Conservation (phyloP, 2,113 vertebrate species). For the Polypterus bichir region DNA sequence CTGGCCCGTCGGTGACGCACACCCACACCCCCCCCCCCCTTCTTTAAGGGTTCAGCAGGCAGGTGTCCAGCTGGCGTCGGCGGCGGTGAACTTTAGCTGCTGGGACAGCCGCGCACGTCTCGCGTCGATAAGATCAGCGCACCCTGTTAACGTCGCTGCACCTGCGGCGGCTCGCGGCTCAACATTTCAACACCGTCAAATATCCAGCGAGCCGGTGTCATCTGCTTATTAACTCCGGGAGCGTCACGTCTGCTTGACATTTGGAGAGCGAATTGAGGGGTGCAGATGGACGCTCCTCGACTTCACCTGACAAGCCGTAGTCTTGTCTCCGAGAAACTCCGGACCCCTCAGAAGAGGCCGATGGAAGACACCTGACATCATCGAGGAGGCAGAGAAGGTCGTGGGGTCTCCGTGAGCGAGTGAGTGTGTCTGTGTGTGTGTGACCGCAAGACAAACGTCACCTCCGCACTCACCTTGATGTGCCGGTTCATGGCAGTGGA, state of each 20-base stretch:
- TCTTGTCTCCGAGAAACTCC: too few species aligned
- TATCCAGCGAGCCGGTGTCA: slow-evolving; percentile 30
- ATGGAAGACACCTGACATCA: too few species aligned
- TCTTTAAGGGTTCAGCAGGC: neutral
- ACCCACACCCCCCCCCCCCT: too few species aligned
- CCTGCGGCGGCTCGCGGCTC: slow-evolving; percentile 46
- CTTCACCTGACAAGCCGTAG: too few species aligned
- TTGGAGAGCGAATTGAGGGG: too few species aligned
- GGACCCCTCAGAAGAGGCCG: too few species aligned
- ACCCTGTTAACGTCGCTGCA: slow-evolving; percentile 16
- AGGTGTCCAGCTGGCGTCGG: neutral
- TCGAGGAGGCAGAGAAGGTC: too few species aligned
- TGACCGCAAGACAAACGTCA: neutral
- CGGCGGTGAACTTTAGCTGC: neutral
- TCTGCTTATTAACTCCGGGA: too few species aligned
- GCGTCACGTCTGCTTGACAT: neutral
- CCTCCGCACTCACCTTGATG: slow-evolving; percentile 70
- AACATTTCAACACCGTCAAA: slow-evolving; percentile 67
- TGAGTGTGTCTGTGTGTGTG: neutral
- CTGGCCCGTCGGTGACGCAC: too few species aligned
- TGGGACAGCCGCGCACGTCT: too few species aligned
- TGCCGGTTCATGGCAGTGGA: slow-evolving; percentile 96
- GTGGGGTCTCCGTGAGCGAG: neutral
- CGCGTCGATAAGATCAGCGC: neutral
- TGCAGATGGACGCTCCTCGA: too few species aligned